A percentile compares a stretch with the other conserved stretches of the same genome.
Conservation (phyloP, 2,797 vertebrate genomes). For the Parauchenoglanis punctatus region DNA sequence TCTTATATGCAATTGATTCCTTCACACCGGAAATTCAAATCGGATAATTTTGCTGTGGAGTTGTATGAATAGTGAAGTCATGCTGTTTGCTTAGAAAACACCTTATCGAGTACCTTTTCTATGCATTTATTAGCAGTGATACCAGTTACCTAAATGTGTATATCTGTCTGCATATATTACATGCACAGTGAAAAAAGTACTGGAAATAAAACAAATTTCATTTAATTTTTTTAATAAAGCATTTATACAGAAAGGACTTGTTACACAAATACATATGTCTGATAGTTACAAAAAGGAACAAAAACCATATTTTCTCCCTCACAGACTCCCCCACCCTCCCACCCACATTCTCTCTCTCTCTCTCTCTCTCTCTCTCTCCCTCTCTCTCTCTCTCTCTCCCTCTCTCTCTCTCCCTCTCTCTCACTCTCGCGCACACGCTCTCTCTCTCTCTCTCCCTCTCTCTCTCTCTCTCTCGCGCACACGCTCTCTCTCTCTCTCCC, state of each 20-base stretch:
- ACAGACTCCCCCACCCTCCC: not conserved
- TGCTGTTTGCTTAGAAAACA: not conserved
- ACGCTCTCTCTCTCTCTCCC: too few relatives aligned
- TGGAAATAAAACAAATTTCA: constrained; percentile 9
- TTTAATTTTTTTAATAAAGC: constrained; percentile 65
- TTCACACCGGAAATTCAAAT: too few relatives aligned
- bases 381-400: too few relatives aligned
- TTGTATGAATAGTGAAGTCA: not conserved
- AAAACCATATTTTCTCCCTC: not conserved
- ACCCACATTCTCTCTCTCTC: not conserved
- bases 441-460: too few relatives aligned
- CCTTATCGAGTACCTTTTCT: not conserved
- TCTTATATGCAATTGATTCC: too few relatives aligned
- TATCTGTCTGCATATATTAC: constrained; percentile 4
- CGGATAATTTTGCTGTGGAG: not conserved
- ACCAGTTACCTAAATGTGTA: constrained; percentile 5
- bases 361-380: constrained; percentile 34
- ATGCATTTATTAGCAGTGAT: not conserved
- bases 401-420: too few relatives aligned
- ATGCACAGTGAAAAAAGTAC: constrained; percentile 33
- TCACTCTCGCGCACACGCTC: too few relatives aligned
- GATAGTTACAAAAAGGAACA: not conserved
- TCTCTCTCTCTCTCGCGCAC: not conserved
- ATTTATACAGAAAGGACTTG: constrained; percentile 60
- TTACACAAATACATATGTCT: constrained; percentile 42